These are phyloP conservation scores for Cephalophus harveyi DNA, from an alignment of 2,113 vertebrate genomes.

Conservation along the genomic window DNA sequence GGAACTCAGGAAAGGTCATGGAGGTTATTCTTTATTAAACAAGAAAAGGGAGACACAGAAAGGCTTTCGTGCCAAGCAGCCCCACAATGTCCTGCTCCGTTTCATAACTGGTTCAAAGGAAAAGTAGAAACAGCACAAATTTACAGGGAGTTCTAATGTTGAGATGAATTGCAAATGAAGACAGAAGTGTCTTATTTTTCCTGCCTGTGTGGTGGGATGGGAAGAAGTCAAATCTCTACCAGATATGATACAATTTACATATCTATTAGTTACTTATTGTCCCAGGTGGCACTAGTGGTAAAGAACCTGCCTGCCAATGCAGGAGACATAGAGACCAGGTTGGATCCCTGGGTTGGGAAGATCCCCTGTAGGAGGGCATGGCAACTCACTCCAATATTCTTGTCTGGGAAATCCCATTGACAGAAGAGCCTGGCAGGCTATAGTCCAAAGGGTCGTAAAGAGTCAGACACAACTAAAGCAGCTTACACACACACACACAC, in stretches of 20 bases:
- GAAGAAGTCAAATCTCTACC: background rate
- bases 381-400: background rate
- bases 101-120: background rate
- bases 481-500: background rate
- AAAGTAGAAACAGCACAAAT: background rate
- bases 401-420: background rate
- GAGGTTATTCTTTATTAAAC: background rate
- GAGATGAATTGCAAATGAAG: conserved; percentile 1
- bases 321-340: background rate
- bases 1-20: background rate
- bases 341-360: background rate
- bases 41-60: background rate
- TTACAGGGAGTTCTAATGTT: background rate
- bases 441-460: background rate
- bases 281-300: background rate
- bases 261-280: background rate
- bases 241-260: background rate
- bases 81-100: background rate
- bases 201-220: background rate
- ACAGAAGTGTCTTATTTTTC: background rate
- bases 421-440: background rate
- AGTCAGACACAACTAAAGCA: background rate
- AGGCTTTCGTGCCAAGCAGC: background rate
- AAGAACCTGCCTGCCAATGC: background rate
- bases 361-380: background rate